Evolutionary conservation across 2,888 invertebrate genomes (phyloP).

Genomic region (Dynastes tityus): DNA sequence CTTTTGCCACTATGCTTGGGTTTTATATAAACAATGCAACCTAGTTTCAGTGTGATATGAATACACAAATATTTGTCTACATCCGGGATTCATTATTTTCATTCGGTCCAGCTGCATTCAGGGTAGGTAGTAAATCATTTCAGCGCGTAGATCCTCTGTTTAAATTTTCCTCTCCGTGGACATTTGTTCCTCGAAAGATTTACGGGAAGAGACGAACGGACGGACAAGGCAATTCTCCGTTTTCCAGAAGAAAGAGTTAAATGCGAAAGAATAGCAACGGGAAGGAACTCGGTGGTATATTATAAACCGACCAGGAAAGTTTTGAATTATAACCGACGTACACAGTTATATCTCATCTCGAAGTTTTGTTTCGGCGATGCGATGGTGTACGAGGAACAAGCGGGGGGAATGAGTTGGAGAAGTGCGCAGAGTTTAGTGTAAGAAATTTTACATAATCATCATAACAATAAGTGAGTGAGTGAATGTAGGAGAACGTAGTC

Average conservation of each 20-base stretch:
- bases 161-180: conserved; percentile 21
- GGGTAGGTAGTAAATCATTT: conserved; percentile 14
- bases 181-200: conserved; percentile 22
- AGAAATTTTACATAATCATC: conserved; percentile 47
- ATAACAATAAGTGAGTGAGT: conserved; percentile 42
- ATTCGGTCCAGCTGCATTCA: not conserved
- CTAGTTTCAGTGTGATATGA: not conserved
- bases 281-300: conserved; percentile 44
- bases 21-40: not conserved
- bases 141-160: not conserved
- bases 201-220: conserved; percentile 7
- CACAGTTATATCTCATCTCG: conserved; percentile 44
- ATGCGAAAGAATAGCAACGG: conserved; percentile 27
- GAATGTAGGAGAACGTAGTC: conserved; percentile 23
- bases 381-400: conserved; percentile 5
- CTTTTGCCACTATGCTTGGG: no score
- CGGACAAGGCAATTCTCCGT: conserved; percentile 28
- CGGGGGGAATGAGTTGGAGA: conserved; percentile 2
- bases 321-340: conserved; percentile 44
- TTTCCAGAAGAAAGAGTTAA: conserved; percentile 40
- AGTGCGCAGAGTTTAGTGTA: conserved; percentile 26
- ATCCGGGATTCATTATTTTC: conserved; percentile 1
- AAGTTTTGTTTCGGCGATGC: conserved; percentile 17
- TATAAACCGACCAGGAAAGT: conserved; percentile 45
- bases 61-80: conserved; percentile 19